Evolutionary conservation across 2,797 vertebrate species (phyloP).

Genomic region (Parauchenoglanis ngamensis): DNA sequence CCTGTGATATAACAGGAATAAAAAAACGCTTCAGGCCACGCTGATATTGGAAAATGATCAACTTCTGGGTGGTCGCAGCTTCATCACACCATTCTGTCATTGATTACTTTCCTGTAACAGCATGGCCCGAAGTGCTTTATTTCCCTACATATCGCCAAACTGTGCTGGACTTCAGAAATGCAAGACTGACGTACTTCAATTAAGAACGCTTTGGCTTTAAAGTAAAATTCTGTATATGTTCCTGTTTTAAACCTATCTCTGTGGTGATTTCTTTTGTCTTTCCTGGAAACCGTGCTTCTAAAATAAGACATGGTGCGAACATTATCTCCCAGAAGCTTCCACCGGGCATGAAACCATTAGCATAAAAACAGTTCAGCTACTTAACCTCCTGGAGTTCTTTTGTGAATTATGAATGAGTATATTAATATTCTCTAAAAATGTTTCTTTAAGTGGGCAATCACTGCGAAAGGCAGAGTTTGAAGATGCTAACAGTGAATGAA

Average conservation of each 20-base stretch:
- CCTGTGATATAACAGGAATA: background rate
- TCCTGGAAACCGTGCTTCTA: background rate
- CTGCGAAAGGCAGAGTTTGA: slow-evolving; percentile 29
- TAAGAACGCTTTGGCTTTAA: background rate
- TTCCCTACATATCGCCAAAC: background rate
- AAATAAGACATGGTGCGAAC: background rate
- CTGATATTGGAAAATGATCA: background rate
- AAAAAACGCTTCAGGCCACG: background rate
- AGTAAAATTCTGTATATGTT: background rate
- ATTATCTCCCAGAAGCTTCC: slow-evolving; percentile 14
- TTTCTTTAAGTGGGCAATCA: slow-evolving; percentile 15
- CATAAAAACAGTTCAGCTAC: slow-evolving; percentile 22
- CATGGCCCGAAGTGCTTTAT: background rate
- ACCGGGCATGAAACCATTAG: slow-evolving; percentile 6
- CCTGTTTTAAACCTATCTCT: background rate
- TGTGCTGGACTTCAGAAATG: background rate
- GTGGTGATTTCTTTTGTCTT: background rate
- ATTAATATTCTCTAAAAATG: slow-evolving; percentile 12
- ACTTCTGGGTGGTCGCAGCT: background rate
- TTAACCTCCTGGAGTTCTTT: slow-evolving; percentile 11
- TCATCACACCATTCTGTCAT: background rate
- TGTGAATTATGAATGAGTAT: slow-evolving; percentile 26
- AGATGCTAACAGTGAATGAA: slow-evolving; percentile 4
- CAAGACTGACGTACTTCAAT: background rate
- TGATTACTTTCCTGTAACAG: background rate